Conservation (phyloP, 2,113 vertebrate genomes). For the Dascyllus trimaculatus region DNA sequence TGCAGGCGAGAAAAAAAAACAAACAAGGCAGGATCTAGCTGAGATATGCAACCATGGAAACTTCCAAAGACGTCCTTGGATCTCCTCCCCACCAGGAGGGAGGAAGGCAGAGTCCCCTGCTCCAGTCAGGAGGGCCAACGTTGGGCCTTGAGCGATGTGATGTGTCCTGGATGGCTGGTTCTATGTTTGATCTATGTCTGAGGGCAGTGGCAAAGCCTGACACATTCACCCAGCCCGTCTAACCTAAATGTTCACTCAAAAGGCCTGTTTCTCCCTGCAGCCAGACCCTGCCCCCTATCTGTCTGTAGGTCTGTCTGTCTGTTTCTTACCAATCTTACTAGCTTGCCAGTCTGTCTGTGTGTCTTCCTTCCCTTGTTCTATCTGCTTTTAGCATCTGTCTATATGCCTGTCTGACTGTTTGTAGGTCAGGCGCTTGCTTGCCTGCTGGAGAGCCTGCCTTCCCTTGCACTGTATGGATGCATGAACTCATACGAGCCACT, state of each 20-base stretch:
- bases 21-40: constrained; percentile 61
- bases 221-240: constrained; percentile 60
- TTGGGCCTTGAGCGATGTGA: constrained; percentile 56
- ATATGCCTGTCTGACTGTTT: constrained; percentile 39
- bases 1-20: constrained; percentile 45
- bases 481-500: constrained; percentile 56
- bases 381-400: background rate
- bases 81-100: constrained; percentile 27
- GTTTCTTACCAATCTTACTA: constrained; percentile 15
- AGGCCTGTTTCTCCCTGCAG: constrained; percentile 56
- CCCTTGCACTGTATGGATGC: constrained; percentile 36
- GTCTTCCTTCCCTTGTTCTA: background rate
- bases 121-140: constrained; percentile 36
- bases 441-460: constrained; percentile 23
- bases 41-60: constrained; percentile 63
- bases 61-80: constrained; percentile 68
- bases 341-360: constrained; percentile 12
- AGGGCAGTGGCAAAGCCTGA: constrained; percentile 49
- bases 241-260: constrained; percentile 79
- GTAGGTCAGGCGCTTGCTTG: constrained; percentile 44
- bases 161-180: constrained; percentile 66
- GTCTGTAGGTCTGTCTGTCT: constrained; percentile 40
- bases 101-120: constrained; percentile 33
- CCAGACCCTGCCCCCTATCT: constrained; percentile 47
- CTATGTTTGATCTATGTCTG: constrained; percentile 65